Evolutionary conservation across 2,888 invertebrate genomes (phyloP), one percentile per base, ranked within the genome.

Genomic region (Drosophila ustulata): DNA sequence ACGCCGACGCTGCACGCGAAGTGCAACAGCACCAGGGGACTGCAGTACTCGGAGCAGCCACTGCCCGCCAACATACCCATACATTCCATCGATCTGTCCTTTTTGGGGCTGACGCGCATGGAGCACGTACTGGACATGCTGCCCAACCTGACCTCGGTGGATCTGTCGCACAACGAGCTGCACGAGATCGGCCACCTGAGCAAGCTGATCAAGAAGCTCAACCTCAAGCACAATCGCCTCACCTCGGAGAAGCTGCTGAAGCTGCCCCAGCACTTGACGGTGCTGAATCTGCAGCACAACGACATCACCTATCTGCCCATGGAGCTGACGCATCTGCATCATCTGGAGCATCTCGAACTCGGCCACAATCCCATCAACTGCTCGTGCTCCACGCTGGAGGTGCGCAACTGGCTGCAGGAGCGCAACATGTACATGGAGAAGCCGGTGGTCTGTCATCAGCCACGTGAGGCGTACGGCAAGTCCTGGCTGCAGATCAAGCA

Each of bases 311-410:
- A 94, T 89, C 93, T 95, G 68, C 95, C 95, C 5, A 89, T 93
- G 61, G 95, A 95, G 78, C 89, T 95, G 63, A 93, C 92, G 26
- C 92, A 92, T 47, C 91, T 93, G 80, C 71, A 80, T 4, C 89
- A 90, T 46, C 91, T 96, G 59, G 94, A 94, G 88, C 93, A 94
- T 79, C 92, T 96, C 66, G 94, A 95, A 89, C 87, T 96, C 66
- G 93, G 94, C 53, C 95, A 94, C 47, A 96, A 96, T 90, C 94
- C 94, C 39, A 92, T 96, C 5, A 93, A 95, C 79, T 96, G 96
- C 91, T 94, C 95, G 30, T 96, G 96, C 88, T 93, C 94, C 71
- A 95, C 95, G 64, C 91, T 96, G 64, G 93, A 94, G 72, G 93
- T 94, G 51, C 94, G 96, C 73, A 95, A 96, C 84, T 93, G 93